These are phyloP conservation scores for Colostygia pectinataria DNA, from an alignment of 2,888 invertebrate species.

Conservation along the genomic window DNA sequence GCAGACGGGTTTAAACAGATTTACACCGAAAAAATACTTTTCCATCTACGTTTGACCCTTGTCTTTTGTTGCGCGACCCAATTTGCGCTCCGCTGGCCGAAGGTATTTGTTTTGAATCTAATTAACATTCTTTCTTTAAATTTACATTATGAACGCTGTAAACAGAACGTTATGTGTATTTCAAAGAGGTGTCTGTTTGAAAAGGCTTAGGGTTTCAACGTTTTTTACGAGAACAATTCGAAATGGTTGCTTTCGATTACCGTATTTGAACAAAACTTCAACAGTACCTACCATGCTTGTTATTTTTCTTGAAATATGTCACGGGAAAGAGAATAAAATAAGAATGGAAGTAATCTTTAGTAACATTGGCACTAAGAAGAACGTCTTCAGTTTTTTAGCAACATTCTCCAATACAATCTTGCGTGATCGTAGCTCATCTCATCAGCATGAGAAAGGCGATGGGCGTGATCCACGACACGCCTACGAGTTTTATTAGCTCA, in stretches of 20 bases:
- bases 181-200: conserved; percentile 31
- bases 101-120: conserved; percentile 61
- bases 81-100: conserved; percentile 51
- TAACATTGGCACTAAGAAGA: background rate
- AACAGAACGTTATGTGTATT: conserved; percentile 40
- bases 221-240: background rate
- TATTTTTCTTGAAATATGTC: background rate
- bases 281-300: too few species aligned
- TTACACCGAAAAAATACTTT: conserved; percentile 59
- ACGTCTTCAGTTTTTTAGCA: conserved; percentile 14
- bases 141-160: conserved; percentile 50
- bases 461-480: conserved; percentile 52
- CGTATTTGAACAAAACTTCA: background rate
- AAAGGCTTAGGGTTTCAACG: conserved; percentile 8
- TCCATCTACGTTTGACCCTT: conserved; percentile 54
- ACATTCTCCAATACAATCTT: conserved; percentile 24
- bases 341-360: too few species aligned
- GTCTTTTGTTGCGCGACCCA: conserved; percentile 60
- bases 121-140: conserved; percentile 59
- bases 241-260: conserved; percentile 2
- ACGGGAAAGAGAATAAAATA: background rate
- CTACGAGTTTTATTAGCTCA: conserved; percentile 69
- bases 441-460: conserved; percentile 71
- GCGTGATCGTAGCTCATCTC: conserved; percentile 44
- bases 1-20: conserved; percentile 66